Evolutionary conservation across 1,140 invertebrate genomes (phyloP), one percentile per base, ranked within the genome.

Genomic region (Trichonephila clavata): DNA sequence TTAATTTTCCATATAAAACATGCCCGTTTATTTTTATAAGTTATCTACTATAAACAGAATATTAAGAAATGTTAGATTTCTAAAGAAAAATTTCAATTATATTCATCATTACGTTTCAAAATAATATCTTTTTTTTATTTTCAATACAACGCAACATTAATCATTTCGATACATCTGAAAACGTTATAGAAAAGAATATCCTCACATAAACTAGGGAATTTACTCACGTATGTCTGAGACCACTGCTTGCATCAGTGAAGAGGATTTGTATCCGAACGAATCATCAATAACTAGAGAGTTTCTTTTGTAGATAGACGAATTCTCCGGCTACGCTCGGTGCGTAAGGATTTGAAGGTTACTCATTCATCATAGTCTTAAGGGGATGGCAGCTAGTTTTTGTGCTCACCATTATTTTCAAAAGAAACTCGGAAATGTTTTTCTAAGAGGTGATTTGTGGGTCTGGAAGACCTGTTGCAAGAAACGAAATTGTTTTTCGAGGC

Each of bases 231-330:
- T 57, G 61, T 59, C n/a, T 61, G 68, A 24, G 32, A 89, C 87
- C 87, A 89, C 65, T 89, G 61, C 87, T 89, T 89, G 60, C 83
- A 68, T 84, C 39, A 71, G 16, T 24, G 43, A 39, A 39, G 68
- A 71, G 63, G 87, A 89, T 89, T 89, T 89, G 87, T 89, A 68
- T 32, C 43, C n/a, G 87, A 59, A 77, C 63, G 68, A 89, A 71
- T 65, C 87, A 89, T 89, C 87, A 89, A 89, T 89, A 89, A 71
- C 68, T 71, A 24, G 60, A n/a, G 87, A 89, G 87, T 89, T 89
- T 89, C 87, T 89, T 89, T 89, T 89, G 87, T 77, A 89, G 50
- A 77, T 89, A 77, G 63, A 50, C 32, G 68, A 71, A 77, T 86
- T 60, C 71, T 63, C 59, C 61, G 13, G 87, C 87, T 32, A 68